These are phyloP conservation scores for Zaprionus inermis DNA, from an alignment of 1,140 invertebrate species.

Conservation along the genomic window DNA sequence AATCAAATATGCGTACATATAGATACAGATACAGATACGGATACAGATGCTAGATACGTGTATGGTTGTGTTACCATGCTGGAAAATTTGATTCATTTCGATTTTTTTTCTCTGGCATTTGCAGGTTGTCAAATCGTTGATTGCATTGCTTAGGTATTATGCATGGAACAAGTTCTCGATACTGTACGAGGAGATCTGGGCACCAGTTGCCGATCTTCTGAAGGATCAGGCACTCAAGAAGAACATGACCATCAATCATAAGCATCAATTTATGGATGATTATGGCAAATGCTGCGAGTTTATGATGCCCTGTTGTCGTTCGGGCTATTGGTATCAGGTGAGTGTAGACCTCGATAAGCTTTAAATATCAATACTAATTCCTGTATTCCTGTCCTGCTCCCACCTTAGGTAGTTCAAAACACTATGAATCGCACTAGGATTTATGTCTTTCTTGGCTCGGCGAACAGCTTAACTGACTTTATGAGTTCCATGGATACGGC, in stretches of 20 bases:
- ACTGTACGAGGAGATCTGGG: slow-evolving; percentile 92
- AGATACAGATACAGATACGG: background rate
- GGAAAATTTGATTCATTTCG: background rate
- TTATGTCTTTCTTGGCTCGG: slow-evolving; percentile 95
- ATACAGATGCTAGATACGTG: background rate
- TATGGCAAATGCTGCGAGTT: slow-evolving; percentile 90
- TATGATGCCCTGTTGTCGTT: slow-evolving; percentile 89
- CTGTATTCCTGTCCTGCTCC: background rate
- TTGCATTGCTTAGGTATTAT: slow-evolving; percentile 94
- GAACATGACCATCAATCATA: slow-evolving; percentile 93
- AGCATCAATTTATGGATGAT: slow-evolving; percentile 87
- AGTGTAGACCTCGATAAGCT: background rate
- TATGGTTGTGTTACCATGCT: background rate
- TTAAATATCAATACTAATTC: background rate
- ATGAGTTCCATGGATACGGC: slow-evolving; percentile 95
- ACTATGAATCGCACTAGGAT: slow-evolving; percentile 96
- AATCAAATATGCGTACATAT: background rate
- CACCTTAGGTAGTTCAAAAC: slow-evolving; percentile 89
- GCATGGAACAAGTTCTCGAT: slow-evolving; percentile 97
- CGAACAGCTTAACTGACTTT: slow-evolving; percentile 92
- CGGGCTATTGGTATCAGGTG: slow-evolving; percentile 90
- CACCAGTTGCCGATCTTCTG: slow-evolving; percentile 91
- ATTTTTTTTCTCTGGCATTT: slow-evolving; percentile 50
- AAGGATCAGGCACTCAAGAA: slow-evolving; percentile 88
- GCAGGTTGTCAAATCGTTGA: slow-evolving; percentile 96